Conservation (phyloP, 2,888 invertebrate genomes). For the Anoncus sp. region DNA sequence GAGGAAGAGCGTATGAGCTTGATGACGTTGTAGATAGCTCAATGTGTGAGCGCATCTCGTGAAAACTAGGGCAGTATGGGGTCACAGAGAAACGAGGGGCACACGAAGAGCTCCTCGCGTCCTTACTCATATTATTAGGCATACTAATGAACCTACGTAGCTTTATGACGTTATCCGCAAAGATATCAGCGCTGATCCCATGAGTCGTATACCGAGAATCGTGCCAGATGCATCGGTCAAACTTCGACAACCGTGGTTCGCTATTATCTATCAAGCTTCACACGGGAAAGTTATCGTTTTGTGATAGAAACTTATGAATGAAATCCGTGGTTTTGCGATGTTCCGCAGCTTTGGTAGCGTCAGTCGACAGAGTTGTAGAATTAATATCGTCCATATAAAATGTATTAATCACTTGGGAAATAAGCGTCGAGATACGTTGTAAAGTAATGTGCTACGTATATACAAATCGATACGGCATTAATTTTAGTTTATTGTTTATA, state of each 20-base stretch:
- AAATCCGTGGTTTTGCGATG: constrained; percentile 1
- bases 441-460: not conserved
- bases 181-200: constrained; percentile 4
- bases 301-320: constrained; percentile 7
- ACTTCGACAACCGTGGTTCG: constrained; percentile 19
- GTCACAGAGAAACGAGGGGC: constrained; percentile 21
- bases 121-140: constrained; percentile 70
- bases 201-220: constrained; percentile 19
- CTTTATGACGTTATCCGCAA: constrained; percentile 34
- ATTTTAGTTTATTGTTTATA: constrained; percentile 7
- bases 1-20: constrained; percentile 37
- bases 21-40: too few relatives aligned
- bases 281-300: not conserved
- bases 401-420: constrained; percentile 11
- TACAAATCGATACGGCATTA: constrained; percentile 12
- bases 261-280: constrained; percentile 11
- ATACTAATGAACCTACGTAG: constrained; percentile 67
- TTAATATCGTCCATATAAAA: constrained; percentile 9
- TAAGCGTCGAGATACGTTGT: not conserved
- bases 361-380: not conserved
- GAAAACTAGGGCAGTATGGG: constrained; percentile 27
- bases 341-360: constrained; percentile 3
- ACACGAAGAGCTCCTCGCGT: constrained; percentile 32
- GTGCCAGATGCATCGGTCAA: constrained; percentile 3
- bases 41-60: not conserved